Percentiles rank a stretch among this genome's conserved stretches.
These are phyloP conservation scores for Poeciliopsis presidionis DNA, from an alignment of 2,797 vertebrate species.

Conservation along the genomic window DNA sequence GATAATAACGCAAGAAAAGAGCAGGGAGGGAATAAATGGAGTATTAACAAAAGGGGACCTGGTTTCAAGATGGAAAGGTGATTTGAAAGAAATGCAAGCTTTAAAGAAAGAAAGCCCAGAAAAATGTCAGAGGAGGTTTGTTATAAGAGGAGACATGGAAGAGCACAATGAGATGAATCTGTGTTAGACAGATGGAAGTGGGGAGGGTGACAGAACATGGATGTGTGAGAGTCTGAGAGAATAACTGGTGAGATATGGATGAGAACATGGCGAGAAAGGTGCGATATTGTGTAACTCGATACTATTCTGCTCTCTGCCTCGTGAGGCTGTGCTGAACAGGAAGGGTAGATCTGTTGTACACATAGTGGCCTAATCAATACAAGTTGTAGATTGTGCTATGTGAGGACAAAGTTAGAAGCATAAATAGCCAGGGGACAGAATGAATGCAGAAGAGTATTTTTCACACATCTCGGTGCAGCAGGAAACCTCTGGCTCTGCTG, in stretches of 20 bases:
- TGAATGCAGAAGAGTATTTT: constrained; percentile 4
- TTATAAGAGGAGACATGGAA: constrained; percentile 32
- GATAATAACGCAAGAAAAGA: not conserved
- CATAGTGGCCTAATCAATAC: not conserved
- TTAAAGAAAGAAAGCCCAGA: constrained; percentile 8
- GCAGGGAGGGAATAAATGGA: not conserved
- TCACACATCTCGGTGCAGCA: constrained; percentile 38
- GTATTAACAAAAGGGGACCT: not conserved
- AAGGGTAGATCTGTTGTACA: not conserved
- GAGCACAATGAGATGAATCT: constrained; percentile 45
- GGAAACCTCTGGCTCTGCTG: constrained; percentile 80
- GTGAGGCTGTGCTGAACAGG: constrained; percentile 22
- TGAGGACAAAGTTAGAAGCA: not conserved
- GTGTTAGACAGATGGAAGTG: constrained; percentile 65
- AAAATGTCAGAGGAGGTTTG: constrained; percentile 12
- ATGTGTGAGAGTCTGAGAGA: constrained; percentile 67
- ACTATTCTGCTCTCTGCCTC: constrained; percentile 26
- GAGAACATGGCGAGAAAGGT: constrained; percentile 38
- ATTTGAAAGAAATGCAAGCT: constrained; percentile 13
- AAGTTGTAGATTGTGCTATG: not conserved
- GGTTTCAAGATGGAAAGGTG: not conserved
- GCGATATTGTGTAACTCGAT: constrained; percentile 51
- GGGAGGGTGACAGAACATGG: constrained; percentile 61
- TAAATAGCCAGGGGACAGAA: not conserved
- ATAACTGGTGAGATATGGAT: constrained; percentile 67